Percentiles rank a stretch among this genome's conserved stretches.
Conservation (phyloP, 1,140 invertebrate species). For the Stenopsyche tienmushanensis region DNA sequence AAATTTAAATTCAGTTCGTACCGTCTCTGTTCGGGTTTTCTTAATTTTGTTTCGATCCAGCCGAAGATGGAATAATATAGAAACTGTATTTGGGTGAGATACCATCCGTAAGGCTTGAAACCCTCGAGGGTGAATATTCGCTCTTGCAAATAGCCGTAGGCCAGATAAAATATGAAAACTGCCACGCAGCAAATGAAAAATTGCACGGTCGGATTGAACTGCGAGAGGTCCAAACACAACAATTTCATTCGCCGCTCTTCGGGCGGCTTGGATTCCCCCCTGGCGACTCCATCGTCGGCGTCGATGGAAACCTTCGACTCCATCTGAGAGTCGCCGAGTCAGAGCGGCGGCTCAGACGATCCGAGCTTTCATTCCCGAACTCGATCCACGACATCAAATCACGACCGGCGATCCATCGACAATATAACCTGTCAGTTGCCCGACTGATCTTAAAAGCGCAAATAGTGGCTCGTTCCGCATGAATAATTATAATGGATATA, state of each 20-base stretch:
- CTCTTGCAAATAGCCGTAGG: conserved; percentile 93
- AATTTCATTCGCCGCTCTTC: conserved; percentile 58
- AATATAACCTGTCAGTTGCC: too few relatives aligned
- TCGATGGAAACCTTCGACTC: conserved; percentile 18
- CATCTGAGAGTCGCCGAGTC: conserved; percentile 1
- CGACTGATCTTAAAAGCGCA: too few relatives aligned
- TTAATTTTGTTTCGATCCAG: conserved; percentile 69
- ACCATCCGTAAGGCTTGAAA: conserved; percentile 89
- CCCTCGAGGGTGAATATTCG: conserved; percentile 87
- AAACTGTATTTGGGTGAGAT: conserved; percentile 91
- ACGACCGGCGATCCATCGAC: too few relatives aligned
- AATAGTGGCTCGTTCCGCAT: too few relatives aligned
- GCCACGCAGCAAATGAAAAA: conserved; percentile 75
- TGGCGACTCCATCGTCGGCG: neutral
- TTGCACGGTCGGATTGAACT: conserved; percentile 66
- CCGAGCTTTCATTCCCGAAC: too few relatives aligned
- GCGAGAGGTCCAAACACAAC: conserved; percentile 72
- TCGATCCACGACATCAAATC: too few relatives aligned
- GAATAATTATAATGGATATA: too few relatives aligned
- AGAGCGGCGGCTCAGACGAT: neutral
- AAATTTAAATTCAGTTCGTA: conserved; percentile 48
- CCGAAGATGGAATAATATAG: conserved; percentile 82
- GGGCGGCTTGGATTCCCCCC: neutral
- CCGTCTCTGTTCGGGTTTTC: conserved; percentile 66
- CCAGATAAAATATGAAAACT: conserved; percentile 84